Evolutionary conservation across 2,113 vertebrate genomes (phyloP).

Genomic region (Mixornis gularis): DNA sequence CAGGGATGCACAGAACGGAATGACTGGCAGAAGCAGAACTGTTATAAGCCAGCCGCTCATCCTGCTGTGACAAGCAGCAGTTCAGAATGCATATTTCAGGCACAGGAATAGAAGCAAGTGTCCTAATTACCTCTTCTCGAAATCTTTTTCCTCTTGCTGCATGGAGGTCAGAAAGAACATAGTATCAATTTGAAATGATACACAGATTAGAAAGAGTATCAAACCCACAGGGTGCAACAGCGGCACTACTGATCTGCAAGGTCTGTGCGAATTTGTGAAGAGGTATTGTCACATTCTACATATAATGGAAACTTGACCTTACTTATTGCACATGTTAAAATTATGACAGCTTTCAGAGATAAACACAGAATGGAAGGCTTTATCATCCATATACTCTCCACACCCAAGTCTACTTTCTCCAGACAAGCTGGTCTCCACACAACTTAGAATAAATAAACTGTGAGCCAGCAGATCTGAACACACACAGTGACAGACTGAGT

Average conservation of each 20-base stretch:
- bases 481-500: neutral
- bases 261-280: neutral
- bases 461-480: neutral
- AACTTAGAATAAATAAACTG: neutral
- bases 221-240: neutral
- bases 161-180: constrained; percentile 32
- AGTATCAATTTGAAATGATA: neutral
- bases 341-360: neutral
- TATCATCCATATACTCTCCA: neutral
- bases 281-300: no score
- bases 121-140: constrained; percentile 44
- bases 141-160: constrained; percentile 10
- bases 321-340: neutral
- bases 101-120: constrained; percentile 45
- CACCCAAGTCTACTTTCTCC: neutral
- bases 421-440: neutral
- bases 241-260: neutral
- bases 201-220: neutral
- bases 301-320: accelerated
- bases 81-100: constrained; percentile 18
- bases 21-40: neutral
- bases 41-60: neutral
- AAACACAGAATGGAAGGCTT: neutral
- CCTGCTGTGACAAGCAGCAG: constrained; percentile 17
- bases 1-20: neutral